Evolutionary conservation across 2,888 invertebrate genomes (phyloP), one percentile per base, ranked within the genome.

Genomic region (Smittia sp.): DNA sequence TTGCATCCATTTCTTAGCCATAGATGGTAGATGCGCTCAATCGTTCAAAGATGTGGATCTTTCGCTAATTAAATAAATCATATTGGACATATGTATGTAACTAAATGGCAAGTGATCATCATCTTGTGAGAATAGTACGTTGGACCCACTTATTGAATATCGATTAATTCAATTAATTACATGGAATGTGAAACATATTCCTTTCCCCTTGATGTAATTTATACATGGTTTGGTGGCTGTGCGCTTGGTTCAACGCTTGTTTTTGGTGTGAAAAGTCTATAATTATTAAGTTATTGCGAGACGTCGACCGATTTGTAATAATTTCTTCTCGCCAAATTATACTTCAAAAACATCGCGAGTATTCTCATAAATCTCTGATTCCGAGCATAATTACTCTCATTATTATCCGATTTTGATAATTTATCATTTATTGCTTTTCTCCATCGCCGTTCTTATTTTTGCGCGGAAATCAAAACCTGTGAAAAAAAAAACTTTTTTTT

Each of bases 121-220:
- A 46, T 41, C 41, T 24, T 46, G 41, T 41, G 41, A 22, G 39
- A 32, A 32, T 24, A 20, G 68, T 15, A 11, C 11, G 9, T 63
- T 52, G 54, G 27, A 54, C 25, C 25, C 52, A 27, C 69, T 69
- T 54, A 27, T 69, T 69, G 54, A 52, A 25, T 52, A 54, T 54
- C 67, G 67, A 67, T 67, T 67, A 67, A 67, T 22, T 66, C 39
- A 66, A 66, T 67, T 67, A 67, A 67, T 67, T 67, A 67, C 18
- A 67, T 67, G 18, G 22, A 39, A 41, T 38, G 11, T 38, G 11
- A 38, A 38, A 38, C 6, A 38, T 9, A 11, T 38, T 38, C 39
- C 38, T 66, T 66, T 66, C 39, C 66, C 11, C 4, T 62, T n/a
- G 66, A 32, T 32, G n/a, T 13, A n/a, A n/a, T n/a, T n/a, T n/a